Conservation (phyloP, 35 echinoderm and acorn worm species). For the Apostichopus japonicus region DNA sequence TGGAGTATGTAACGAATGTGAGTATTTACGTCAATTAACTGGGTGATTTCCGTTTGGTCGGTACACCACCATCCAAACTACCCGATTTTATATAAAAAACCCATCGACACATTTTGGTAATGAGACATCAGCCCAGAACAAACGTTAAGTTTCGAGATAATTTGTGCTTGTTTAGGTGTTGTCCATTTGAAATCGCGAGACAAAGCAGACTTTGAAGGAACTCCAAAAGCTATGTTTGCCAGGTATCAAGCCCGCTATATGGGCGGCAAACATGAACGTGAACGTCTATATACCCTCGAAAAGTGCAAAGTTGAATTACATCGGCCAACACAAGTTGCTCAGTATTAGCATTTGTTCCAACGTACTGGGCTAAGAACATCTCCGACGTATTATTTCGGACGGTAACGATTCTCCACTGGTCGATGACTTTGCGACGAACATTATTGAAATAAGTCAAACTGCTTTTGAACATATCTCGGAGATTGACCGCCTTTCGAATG, state of each 20-base stretch:
- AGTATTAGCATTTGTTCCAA: neutral
- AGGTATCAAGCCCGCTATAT: conserved; percentile 15
- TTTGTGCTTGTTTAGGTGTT: conserved; percentile 56
- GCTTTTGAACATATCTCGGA: conserved; percentile 32
- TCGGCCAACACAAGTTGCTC: conserved; percentile 20
- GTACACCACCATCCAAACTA: conserved; percentile 17
- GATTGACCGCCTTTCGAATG: neutral
- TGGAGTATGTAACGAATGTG: conserved; percentile 39
- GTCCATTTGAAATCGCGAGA: conserved; percentile 31
- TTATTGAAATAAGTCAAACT: conserved; percentile 18
- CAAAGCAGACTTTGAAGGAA: neutral
- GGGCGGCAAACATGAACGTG: neutral
- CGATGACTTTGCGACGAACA: conserved; percentile 35
- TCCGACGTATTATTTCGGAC: conserved; percentile 27
- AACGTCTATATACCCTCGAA: neutral
- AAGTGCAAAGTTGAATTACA: conserved; percentile 23
- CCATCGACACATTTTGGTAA: neutral
- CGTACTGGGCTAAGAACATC: neutral
- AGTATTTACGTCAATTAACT: conserved; percentile 7
- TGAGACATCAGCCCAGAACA: neutral
- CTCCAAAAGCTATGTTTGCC: conserved; percentile 21
- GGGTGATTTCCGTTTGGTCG: conserved; percentile 20
- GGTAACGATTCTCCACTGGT: neutral
- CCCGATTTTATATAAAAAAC: neutral
- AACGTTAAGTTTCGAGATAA: conserved; percentile 4